Evolutionary conservation across 2,797 vertebrate species (phyloP).

Genomic region (Pipistrellus pipistrellus): DNA sequence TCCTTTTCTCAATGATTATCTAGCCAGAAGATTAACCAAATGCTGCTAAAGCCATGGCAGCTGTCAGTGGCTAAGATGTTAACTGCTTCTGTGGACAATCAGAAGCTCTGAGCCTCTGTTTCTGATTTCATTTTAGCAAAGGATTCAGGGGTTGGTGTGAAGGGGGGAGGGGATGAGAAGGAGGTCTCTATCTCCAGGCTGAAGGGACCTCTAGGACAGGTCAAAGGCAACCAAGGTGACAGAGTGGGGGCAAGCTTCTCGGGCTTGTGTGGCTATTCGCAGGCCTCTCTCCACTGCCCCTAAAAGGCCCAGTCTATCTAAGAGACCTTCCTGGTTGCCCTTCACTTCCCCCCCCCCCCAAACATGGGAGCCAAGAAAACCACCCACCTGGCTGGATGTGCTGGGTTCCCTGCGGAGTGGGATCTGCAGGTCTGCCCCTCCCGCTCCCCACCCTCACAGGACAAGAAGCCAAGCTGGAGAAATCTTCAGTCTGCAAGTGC

Average conservation of each 20-base stretch:
- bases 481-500: not conserved
- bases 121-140: not conserved
- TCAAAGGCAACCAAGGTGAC: slow-evolving; percentile 56
- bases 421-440: not conserved
- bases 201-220: not conserved
- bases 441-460: not conserved
- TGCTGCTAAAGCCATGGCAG: not conserved
- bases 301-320: not conserved
- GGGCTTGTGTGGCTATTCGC: not conserved
- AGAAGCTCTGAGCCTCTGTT: slow-evolving; percentile 33
- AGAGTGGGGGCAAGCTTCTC: not conserved
- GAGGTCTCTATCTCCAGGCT: not conserved
- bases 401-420: not conserved
- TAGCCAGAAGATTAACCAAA: slow-evolving; percentile 65
- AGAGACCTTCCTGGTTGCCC: not conserved
- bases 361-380: not conserved
- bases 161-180: not conserved
- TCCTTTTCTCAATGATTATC: slow-evolving; percentile 53
- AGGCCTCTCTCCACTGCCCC: not conserved
- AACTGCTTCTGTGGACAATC: slow-evolving; percentile 3
- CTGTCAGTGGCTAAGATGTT: not conserved
- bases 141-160: not conserved
- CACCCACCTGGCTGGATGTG: not conserved
- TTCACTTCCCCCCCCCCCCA: not conserved
- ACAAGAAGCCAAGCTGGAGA: not conserved